Conservation (phyloP, 2,797 vertebrate species). For the Amniataba percoides region DNA sequence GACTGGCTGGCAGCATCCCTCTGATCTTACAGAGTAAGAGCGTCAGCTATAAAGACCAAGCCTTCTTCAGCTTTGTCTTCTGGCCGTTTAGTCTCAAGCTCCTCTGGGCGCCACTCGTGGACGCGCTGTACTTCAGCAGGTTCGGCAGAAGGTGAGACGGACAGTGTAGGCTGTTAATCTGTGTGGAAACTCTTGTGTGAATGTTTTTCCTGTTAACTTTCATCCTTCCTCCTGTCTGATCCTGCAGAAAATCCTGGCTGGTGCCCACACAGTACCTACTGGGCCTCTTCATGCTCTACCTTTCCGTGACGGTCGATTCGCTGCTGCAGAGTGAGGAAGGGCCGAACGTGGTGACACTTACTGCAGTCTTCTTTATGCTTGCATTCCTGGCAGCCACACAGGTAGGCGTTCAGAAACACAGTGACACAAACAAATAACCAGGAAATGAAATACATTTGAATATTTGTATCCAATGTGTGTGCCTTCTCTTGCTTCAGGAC, state of each 20-base stretch:
- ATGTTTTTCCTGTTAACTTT: background rate
- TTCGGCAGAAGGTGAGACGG: constrained; percentile 90
- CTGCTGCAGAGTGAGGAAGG: constrained; percentile 87
- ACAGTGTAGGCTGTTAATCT: background rate
- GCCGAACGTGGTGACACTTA: constrained; percentile 90
- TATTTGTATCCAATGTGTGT: background rate
- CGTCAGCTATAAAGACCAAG: constrained; percentile 96
- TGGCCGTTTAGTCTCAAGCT: constrained; percentile 99
- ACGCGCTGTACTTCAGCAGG: constrained; percentile 91
- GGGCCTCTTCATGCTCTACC: constrained; percentile 95
- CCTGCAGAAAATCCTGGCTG: constrained; percentile 93
- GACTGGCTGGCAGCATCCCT: constrained; percentile 96
- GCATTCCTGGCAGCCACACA: constrained; percentile 97
- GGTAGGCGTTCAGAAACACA: constrained; percentile 54
- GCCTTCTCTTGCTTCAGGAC: constrained; percentile 83
- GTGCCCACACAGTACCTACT: constrained; percentile 97
- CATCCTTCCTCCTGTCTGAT: background rate
- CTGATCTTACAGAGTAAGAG: constrained; percentile 94
- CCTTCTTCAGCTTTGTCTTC: constrained; percentile 98
- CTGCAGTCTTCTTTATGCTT: constrained; percentile 94
- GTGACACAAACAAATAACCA: background rate
- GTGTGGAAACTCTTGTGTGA: background rate
- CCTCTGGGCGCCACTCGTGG: constrained; percentile 96
- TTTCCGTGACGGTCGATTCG: constrained; percentile 89
- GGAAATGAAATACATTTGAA: background rate